phyloP scores from a whole-genome alignment of 1,140 invertebrate genomes.

The Homalodisca vitripennis region DNA sequence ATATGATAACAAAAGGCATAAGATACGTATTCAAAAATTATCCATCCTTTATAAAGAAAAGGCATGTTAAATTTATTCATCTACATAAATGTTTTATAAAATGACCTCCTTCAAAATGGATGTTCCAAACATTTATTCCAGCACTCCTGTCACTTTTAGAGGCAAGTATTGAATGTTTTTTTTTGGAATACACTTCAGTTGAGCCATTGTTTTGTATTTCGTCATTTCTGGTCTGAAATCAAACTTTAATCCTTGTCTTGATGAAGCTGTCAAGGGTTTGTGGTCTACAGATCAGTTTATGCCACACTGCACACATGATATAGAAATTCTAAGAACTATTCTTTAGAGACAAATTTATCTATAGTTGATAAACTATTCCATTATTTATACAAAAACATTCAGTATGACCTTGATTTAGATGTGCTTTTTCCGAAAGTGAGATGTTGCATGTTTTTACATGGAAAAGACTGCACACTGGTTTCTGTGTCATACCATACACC shows the following conservation, averaged over 20 bases:
- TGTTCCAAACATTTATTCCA: too few species aligned
- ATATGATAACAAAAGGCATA: too few species aligned
- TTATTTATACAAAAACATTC: neutral
- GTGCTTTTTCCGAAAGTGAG: neutral
- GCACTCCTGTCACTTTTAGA: too few species aligned
- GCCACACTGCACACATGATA: neutral
- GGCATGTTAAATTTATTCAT: too few species aligned
- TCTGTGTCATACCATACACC: neutral
- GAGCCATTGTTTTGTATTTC: neutral
- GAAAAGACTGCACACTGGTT: slow-evolving; percentile 8
- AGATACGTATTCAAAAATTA: too few species aligned
- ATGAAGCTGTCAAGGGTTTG: slow-evolving; percentile 2
- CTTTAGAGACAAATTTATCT: neutral
- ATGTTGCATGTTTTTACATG: slow-evolving; percentile 5
- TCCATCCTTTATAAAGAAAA: too few species aligned
- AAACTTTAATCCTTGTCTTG: neutral
- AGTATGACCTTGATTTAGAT: neutral
- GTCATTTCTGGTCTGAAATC: slow-evolving; percentile 7
- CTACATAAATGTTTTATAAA: too few species aligned
- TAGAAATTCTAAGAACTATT: slow-evolving; percentile 6
- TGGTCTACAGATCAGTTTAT: neutral
- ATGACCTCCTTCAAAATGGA: too few species aligned
- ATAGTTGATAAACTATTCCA: neutral
- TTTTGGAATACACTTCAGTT: too few species aligned
- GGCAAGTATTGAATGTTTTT: too few species aligned